Evolutionary conservation across 2,113 vertebrate species (phyloP).

Genomic region (Pelvicachromis taeniatus): DNA sequence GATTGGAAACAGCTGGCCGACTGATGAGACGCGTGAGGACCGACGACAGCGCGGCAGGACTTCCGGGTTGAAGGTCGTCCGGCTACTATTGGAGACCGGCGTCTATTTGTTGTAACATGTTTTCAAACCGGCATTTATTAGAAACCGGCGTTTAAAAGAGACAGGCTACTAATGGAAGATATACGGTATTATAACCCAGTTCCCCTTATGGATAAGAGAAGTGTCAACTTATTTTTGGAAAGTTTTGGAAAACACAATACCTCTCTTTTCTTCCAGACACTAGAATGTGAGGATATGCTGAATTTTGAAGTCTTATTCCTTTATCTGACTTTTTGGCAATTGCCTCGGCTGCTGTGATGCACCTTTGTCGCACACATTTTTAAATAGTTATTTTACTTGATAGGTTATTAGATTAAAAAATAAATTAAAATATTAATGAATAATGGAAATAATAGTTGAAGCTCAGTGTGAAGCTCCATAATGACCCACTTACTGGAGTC

Average conservation of each 20-base stretch:
- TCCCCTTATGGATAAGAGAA: not conserved
- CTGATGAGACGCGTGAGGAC: too few species aligned
- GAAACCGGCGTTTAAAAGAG: too few species aligned
- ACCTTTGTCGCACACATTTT: not conserved
- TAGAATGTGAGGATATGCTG: not conserved
- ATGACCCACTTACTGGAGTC: not conserved
- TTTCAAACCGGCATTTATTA: too few species aligned
- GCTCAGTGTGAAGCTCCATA: not conserved
- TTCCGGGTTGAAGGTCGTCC: too few species aligned
- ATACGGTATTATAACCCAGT: not conserved
- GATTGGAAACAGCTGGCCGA: too few species aligned
- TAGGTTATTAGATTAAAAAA: not conserved
- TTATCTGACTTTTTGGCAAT: not conserved
- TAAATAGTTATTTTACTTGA: not conserved
- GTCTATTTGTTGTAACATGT: too few species aligned
- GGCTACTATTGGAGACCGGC: too few species aligned
- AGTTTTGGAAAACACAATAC: not conserved
- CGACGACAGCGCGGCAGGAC: too few species aligned
- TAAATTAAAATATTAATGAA: not conserved
- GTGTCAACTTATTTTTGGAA: not conserved
- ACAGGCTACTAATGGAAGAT: too few species aligned
- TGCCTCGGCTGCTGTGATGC: not conserved
- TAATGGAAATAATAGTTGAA: not conserved
- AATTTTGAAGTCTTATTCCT: not conserved
- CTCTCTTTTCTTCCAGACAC: not conserved